A percentile compares a stretch with the other conserved stretches of the same genome.
Evolutionary conservation across 2,113 vertebrate genomes (phyloP).

Genomic region (Piaya cayana): DNA sequence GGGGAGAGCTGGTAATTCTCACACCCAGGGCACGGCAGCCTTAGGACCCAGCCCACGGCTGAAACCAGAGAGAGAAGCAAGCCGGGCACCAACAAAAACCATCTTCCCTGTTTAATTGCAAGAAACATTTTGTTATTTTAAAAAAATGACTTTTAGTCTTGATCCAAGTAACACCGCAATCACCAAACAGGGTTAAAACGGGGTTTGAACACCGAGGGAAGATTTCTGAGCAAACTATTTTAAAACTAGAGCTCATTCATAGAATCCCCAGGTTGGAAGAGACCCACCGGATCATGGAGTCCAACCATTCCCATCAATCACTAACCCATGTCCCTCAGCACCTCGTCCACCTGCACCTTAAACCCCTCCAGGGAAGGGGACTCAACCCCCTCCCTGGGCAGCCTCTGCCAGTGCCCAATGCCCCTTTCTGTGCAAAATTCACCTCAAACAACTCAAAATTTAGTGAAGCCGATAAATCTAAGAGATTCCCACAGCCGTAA

Average conservation of each 20-base stretch:
- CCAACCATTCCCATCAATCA: too few relatives aligned
- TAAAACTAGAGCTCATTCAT: background rate
- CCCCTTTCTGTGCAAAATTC: too few relatives aligned
- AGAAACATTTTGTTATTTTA: background rate
- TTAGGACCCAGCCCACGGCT: background rate
- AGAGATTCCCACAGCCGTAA: background rate
- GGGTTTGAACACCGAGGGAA: background rate
- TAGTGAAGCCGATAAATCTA: background rate
- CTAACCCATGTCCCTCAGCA: too few relatives aligned
- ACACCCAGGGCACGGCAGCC: fast-evolving
- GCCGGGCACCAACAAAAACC: background rate
- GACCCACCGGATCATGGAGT: too few relatives aligned
- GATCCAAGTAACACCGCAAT: background rate
- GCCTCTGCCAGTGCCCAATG: too few relatives aligned
- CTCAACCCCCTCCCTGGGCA: too few relatives aligned
- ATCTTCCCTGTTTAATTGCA: background rate
- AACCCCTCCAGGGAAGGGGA: too few relatives aligned
- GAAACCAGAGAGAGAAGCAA: background rate
- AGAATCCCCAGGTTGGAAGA: too few relatives aligned
- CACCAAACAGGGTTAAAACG: background rate
- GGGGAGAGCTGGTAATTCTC: background rate
- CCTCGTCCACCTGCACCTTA: too few relatives aligned
- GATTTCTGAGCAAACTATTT: background rate
- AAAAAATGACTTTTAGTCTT: background rate
- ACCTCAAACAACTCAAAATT: background rate